Evolutionary conservation across 2,888 invertebrate species (phyloP), one percentile per base, ranked within the genome.

Genomic region (Unio pictorum): DNA sequence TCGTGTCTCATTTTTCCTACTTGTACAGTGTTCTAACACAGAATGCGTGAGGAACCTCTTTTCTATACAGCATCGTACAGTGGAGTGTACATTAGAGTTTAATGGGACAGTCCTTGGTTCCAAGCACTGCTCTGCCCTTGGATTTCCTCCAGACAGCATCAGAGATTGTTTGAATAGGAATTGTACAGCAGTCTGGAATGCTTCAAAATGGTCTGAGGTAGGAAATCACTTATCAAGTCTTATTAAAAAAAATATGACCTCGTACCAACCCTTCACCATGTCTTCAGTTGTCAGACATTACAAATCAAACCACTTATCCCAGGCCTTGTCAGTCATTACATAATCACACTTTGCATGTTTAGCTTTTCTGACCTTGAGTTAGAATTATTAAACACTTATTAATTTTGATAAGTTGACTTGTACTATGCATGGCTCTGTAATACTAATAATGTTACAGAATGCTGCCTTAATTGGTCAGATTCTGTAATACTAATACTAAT

Each of bases 141-240:
- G 77, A 5, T 73, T 71, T 23, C 72, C 75, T 7, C 88, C 87
- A 0, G 67, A 72, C 18, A 72, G 78, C 23, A 67, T 75, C 55
- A 75, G 79, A 59, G 80, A 84, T 66, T 88, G 88, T 70, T 68
- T 74, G 7, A 83, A 85, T 66, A 75, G 74, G 1, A 73, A 77
- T 34, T 88, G 88, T 67, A 73, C 76, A n/a, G 78, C 86, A 8
- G 67, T 70, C 18, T 88, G 88, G 88, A 81, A 81, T 57, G 79
- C 84, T 3, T 86, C 87, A 0, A 61, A 74, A n/a, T 88, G 88
- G 88, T 83, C 86, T 20, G 79, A 86, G 80, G 88, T 88, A 69
- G 73, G 79, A 69, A 56, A 26, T 15, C 23, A 18, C 15, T 54
- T 23, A 55, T 57, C 4, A 58, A 11, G 45, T 45, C 45, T 45